These are phyloP conservation scores for Meloidogyne hapla DNA, from an alignment of 1,140 invertebrate genomes.

Conservation along the genomic window DNA sequence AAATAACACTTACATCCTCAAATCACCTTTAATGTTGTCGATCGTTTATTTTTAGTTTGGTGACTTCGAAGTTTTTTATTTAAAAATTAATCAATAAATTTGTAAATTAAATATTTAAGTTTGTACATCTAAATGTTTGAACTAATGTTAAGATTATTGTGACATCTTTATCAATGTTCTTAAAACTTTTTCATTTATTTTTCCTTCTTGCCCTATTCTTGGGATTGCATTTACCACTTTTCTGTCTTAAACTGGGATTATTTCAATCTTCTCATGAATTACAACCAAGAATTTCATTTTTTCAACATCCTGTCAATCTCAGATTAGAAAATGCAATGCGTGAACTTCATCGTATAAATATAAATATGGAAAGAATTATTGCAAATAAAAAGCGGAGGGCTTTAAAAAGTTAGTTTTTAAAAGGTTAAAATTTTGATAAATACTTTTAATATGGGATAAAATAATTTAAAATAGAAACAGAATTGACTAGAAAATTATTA, in stretches of 20 bases:
- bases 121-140: neutral
- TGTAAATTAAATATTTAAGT: neutral
- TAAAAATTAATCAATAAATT: neutral
- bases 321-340: neutral
- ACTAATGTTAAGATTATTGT: neutral
- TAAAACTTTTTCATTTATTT: neutral
- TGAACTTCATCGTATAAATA: conserved; percentile 1
- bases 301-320: neutral
- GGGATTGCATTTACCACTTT: neutral
- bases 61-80: neutral
- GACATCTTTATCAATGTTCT: neutral
- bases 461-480: neutral
- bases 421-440: neutral
- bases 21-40: neutral
- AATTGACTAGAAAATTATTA: neutral
- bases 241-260: neutral
- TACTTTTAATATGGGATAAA: neutral
- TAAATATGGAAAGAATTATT: neutral
- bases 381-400: neutral
- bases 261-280: neutral
- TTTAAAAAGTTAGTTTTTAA: neutral
- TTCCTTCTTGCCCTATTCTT: neutral
- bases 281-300: neutral
- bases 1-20: neutral
- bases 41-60: neutral